Evolutionary conservation across 2,113 vertebrate genomes (phyloP).

Genomic region (Leptobrachium ailaonicum): DNA sequence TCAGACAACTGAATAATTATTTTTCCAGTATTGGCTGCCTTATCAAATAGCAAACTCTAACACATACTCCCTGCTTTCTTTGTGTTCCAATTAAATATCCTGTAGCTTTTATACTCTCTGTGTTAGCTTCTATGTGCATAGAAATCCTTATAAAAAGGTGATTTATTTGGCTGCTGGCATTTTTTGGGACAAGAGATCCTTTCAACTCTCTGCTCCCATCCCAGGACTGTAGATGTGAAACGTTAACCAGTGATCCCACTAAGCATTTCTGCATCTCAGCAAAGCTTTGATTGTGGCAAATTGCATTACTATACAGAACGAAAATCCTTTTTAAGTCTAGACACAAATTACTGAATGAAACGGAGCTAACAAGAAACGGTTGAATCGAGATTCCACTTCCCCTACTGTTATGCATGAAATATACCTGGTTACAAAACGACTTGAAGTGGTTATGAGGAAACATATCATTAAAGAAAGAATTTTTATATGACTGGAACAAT

Average conservation of each 20-base stretch:
- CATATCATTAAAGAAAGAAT: no score
- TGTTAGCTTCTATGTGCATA: not conserved
- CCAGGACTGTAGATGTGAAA: not conserved
- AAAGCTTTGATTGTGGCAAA: not conserved
- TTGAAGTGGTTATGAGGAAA: no score
- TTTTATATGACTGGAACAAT: no score
- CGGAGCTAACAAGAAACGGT: not conserved
- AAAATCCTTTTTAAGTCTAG: not conserved
- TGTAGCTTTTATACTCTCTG: not conserved
- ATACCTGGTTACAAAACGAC: no score
- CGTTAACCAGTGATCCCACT: not conserved
- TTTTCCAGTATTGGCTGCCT: no score
- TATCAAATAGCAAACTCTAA: no score
- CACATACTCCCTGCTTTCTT: not conserved
- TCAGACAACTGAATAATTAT: no score
- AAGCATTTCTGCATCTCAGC: not conserved
- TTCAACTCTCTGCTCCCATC: not conserved
- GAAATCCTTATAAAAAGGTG: not conserved
- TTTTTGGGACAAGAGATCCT: not conserved
- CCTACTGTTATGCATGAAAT: no score
- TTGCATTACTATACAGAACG: not conserved
- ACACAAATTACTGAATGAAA: not conserved
- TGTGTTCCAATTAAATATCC: not conserved
- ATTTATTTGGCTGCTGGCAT: not conserved
- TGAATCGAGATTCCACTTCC: not conserved